Conservation (phyloP, 2,113 vertebrate species). For the Python bivittatus region DNA sequence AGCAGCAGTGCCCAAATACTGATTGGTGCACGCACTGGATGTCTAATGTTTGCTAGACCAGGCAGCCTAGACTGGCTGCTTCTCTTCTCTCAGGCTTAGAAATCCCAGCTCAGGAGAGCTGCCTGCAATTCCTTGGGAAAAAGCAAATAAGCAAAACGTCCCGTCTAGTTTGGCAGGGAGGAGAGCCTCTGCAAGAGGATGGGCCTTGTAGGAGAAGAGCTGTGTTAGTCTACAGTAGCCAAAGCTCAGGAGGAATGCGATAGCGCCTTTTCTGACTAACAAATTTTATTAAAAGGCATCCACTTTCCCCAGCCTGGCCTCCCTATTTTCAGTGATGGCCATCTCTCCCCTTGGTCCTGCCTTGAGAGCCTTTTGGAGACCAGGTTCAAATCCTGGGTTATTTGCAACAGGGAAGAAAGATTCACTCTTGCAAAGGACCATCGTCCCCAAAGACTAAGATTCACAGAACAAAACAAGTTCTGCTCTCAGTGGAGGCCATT, state of each 20-base stretch:
- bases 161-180: background rate
- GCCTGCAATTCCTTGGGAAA: background rate
- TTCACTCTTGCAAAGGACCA: background rate
- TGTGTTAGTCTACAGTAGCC: background rate
- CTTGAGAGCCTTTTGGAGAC: background rate
- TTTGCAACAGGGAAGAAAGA: background rate
- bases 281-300: background rate
- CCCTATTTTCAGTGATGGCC: background rate
- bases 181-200: too few species aligned
- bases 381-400: background rate
- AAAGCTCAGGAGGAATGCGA: background rate
- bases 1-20: background rate
- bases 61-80: background rate
- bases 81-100: background rate
- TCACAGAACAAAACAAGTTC: background rate
- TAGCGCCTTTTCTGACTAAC: background rate
- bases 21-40: background rate
- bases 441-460: background rate
- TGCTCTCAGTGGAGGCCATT: background rate
- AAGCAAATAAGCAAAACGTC: background rate
- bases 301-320: background rate
- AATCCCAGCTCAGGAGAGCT: background rate
- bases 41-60: background rate
- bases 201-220: too few species aligned
- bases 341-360: background rate